Conservation (phyloP, 2,888 invertebrate genomes). For the Latrodectus elegans region DNA sequence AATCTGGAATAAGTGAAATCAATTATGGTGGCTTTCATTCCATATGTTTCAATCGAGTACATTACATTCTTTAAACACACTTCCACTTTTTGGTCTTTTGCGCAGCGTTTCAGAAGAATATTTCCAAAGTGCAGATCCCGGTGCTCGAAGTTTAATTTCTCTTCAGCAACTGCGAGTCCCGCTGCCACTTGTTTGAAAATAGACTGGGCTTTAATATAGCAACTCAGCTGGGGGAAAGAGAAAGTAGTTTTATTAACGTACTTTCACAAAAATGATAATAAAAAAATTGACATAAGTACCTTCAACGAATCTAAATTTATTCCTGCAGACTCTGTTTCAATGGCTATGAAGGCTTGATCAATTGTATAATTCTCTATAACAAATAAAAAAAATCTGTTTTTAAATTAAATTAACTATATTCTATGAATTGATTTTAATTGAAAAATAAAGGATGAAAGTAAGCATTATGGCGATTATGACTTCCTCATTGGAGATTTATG, state of each 20-base stretch:
- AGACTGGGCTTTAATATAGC: constrained; percentile 13
- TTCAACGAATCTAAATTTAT: background rate
- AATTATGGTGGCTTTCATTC: constrained; percentile 34
- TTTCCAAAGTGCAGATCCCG: constrained; percentile 28
- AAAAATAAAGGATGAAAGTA: too few relatives aligned
- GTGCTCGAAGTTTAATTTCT: constrained; percentile 26
- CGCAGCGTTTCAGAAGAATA: constrained; percentile 4
- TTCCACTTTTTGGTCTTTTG: background rate
- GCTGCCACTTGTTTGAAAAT: constrained; percentile 37
- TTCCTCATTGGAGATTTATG: too few relatives aligned
- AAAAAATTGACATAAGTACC: background rate
- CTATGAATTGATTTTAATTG: too few relatives aligned
- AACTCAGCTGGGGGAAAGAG: background rate
- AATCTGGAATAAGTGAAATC: constrained; percentile 42
- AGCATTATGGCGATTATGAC: too few relatives aligned
- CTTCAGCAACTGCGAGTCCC: constrained; percentile 22
- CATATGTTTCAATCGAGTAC: constrained; percentile 4
- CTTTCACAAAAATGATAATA: background rate
- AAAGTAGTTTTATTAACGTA: background rate
- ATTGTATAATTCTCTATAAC: constrained; percentile 1
- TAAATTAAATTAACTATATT: too few relatives aligned
- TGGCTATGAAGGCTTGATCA: constrained; percentile 23
- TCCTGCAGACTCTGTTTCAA: constrained; percentile 24
- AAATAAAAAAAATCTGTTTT: background rate
- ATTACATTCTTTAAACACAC: background rate